Percentiles rank a stretch among this genome's conserved stretches.
These are phyloP conservation scores for Plagiodera versicolora DNA, from an alignment of 2,888 invertebrate genomes.

Conservation along the genomic window DNA sequence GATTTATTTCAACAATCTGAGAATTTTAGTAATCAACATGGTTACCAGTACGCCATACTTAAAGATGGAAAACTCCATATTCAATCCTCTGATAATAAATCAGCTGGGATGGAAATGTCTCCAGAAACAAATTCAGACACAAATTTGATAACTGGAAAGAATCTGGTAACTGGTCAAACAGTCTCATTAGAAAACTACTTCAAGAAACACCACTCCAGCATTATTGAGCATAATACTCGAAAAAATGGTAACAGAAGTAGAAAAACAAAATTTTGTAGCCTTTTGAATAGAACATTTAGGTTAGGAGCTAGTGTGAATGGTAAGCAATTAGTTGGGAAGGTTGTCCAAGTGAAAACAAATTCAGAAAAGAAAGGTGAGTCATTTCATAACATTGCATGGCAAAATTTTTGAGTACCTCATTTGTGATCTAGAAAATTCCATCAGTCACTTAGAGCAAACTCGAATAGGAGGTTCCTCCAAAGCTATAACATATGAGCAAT, in stretches of 20 bases:
- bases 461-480: not conserved
- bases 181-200: conserved; percentile 40
- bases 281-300: conserved; percentile 42
- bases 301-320: conserved; percentile 41
- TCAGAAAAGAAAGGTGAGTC: conserved; percentile 4
- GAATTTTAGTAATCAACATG: not conserved
- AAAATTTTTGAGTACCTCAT: too few species aligned
- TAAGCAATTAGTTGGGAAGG: conserved; percentile 41
- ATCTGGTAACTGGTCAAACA: conserved; percentile 42
- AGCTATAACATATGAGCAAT: not conserved
- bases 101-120: conserved; percentile 8
- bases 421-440: not conserved
- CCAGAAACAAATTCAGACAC: not conserved
- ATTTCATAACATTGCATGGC: not conserved
- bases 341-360: conserved; percentile 38
- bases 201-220: conserved; percentile 27
- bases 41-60: conserved; percentile 33
- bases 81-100: conserved; percentile 18
- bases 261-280: conserved; percentile 27
- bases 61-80: conserved; percentile 34
- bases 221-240: not conserved
- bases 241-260: not conserved
- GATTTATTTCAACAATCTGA: conserved; percentile 18
- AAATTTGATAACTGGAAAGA: conserved; percentile 34
- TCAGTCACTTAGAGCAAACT: not conserved